Evolutionary conservation across 1,140 invertebrate genomes (phyloP), one percentile per base, ranked within the genome.

Genomic region (Cotesia glomerata): DNA sequence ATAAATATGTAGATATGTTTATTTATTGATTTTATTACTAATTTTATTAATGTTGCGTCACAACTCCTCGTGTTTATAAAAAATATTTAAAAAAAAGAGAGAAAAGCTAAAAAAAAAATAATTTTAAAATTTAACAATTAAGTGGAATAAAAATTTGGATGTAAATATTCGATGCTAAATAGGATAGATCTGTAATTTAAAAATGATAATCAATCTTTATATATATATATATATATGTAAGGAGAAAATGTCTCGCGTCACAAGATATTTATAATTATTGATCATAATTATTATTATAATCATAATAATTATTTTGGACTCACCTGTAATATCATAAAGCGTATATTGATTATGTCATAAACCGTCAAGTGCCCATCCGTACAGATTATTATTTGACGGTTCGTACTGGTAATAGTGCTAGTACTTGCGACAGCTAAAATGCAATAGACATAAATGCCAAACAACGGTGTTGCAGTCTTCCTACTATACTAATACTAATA

Each of bases 21-120:
- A 54, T 14, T 69, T 76, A 82, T 79, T 82, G 58, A 77, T 77
- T 80, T 81, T 78, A 83, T 82, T 74, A 16, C 81, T 36, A 81
- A 73, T 74, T 80, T 79, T 81, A 82, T 79, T 76, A 70, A 51
- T 72, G 77, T 80, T 80, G 69, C 32, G 14, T 36, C 65, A 68
- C 34, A 75, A 63, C 16, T 72, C 9, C 8, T 76, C 74, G 72
- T 72, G 72, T 70, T 71, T 76, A 71, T 74, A 59, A 71, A 14
- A 26, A 75, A 68, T 73, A 65, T 32, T 11, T 18, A 35, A 32
- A 4, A 26, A 34, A 68, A 68, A 11, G n/a, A 36, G 52, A 49
- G 7, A 26, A 26, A 16, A 56, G 7, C 5, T 8, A 56, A 26
- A 26, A 26, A 26, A 26, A 26, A 26, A 26, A 26, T 26, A 26